Evolutionary conservation across 2,797 vertebrate genomes (phyloP), one percentile per base, ranked within the genome.

Genomic region (Pseudochirops cupreus): DNA sequence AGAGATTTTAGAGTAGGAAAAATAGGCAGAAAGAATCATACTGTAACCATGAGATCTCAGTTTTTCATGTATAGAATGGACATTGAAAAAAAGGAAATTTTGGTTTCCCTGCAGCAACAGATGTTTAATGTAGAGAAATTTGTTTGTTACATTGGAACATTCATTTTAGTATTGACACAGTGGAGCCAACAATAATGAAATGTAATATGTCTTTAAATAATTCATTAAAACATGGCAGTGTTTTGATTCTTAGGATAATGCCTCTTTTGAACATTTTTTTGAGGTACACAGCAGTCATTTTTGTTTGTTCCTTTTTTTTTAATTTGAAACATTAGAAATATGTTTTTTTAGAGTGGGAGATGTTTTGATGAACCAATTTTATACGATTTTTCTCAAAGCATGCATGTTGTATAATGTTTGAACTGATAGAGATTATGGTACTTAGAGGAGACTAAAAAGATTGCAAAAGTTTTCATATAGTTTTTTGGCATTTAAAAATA

Each of bases 21-120:
- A 91, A 58, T 74, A 96, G 94, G 18, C 21, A n/a, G 92, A 95
- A 31, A 56, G 26, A 93, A 74, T 31, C 50, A 21, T 91, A 91
- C 91, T 54, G 46, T 92, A 92, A 93, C 62, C 53, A 16, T 67
- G 67, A 57, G 21, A 92, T 58, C 90, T 95, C 16, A 94, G 96
- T 90, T 62, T 93, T 7, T 92, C 13, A 58, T 31, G 29, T 96
- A 12, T 1, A 96, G 56, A 56, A 50, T 9, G 94, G 74, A 91
- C 39, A 53, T 82, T 29, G 59, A 92, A 57, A 96, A 95, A 39
- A 92, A 62, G 57, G 57, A 94, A 96, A 57, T 93, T 56, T 94
- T 58, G 67, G 59, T 53, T 91, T 89, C 10, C 62, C 10, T 52
- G 9, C 92, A 33, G 5, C n/a, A 95, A 28, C n/a, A 91, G 90